Base-by-base conservation (phyloP, 2,113 vertebrate genomes). In the Hepsetus odoe region DNA sequence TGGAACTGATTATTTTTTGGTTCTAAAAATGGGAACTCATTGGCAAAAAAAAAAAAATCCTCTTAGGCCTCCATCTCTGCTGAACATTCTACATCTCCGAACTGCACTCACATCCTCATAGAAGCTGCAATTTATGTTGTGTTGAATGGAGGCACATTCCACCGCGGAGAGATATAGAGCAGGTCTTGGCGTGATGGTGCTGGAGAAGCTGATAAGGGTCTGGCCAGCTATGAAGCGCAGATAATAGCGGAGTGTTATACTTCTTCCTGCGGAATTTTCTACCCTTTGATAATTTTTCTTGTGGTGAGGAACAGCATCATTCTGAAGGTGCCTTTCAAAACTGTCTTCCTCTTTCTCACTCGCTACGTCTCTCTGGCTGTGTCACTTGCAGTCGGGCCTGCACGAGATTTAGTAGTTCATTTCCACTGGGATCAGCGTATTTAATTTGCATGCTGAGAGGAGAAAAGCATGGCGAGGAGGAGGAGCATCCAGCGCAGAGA, bases 401-500 rank as follows among this genome's bases (percentile, higher is more conserved):
- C 38, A 66, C 66, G 83, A 89, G 89, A 88, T 88, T 90, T 90
- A 85, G 83, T 83, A 86, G 90, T 89, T 90, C 87, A 92, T 91
- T 91, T 92, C 88, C 86, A 89, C 83, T 68, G 89, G 88, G 90
- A 92, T 90, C 88, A 87, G 74, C 81, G 80, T 86, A 85, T 91
- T 89, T 91, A 89, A 91, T 89, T 89, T 87, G 82, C 80, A 85
- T 86, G 74, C 71, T 84, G 82, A 79, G 80, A 82, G 82, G 70
- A 74, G 32, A 12, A 32, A 58, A 30, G 22, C 33, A 49, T n/a
- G 28, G 65, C 56, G 28, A 30, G 51, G 33, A 49, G 18, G 65
- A 61, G 72, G 16, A 30, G 10, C 7, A 35, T 38, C 55, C 33
- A 12, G 53, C n/a, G 24, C 22, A 32, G 16, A 62, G 20, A 55